Base-by-base conservation (phyloP, 35 echinoderm and acorn worm species). In the Heliocidaris tuberculata region DNA sequence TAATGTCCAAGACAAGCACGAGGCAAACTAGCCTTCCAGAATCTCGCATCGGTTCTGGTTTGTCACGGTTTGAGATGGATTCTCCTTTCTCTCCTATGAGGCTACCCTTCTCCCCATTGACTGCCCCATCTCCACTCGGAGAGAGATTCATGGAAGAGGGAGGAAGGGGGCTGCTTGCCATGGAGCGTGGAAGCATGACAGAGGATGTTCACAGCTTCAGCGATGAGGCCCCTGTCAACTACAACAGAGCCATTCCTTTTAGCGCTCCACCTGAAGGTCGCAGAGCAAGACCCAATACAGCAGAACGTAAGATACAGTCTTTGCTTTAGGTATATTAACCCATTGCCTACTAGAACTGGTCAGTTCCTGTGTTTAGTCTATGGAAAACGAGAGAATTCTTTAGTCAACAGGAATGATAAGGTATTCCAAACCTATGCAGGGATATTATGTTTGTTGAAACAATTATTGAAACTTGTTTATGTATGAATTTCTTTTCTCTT, bases 221-320 rank as follows among this genome's bases (percentile, higher is more conserved):
- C 21, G 50, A 93, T 31, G 50, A 31, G 47, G 48, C 91, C 11
- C 47, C 91, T 7, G 17, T 93, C 91, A 93, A 52, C 47, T 31
- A 30, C 48, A 93, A 93, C 91, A 93, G 91, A 48, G 49, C 50
- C 15, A 93, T 93, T 59, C 91, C 91, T 50, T 93, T 93, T 15
- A 93, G 91, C 30, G 91, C 91, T 5, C 91, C 91, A 50, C 91
- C 91, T 30, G 94, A 96, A 89, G 97, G 97, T 8, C 94, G 95
- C 29, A 88, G 91, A 19, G 97, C 97, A 16, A 96, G 97, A 48
- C 97, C 97, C 21, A 97, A 97, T 85, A 97, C 97, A 31, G 97
- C 97, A 31, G 95, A 97, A 95, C 95, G 97, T 96, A 97, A 94
- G 94, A 27, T 48, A 17, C 0, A 86, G 16, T 94, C 30, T 85